Base-by-base conservation (phyloP, 2,888 invertebrate species). In the Pharmacophagus antenor region DNA sequence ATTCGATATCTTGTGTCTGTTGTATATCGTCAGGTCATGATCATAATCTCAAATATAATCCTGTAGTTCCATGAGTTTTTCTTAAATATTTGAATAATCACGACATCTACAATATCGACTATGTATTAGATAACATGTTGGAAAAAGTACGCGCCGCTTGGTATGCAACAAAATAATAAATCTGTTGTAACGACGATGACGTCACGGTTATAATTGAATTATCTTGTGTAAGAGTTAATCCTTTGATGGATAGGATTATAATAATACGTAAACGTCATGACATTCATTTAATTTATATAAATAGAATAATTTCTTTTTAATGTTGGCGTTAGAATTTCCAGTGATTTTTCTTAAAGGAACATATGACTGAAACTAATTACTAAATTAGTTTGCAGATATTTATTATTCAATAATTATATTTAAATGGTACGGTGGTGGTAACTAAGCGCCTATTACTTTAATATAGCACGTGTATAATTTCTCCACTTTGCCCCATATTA, bases 101-200 rank as follows among this genome's bases (percentile, higher is more conserved):
- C 10, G 1, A 1, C 22, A 10, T 0, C n/a, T 27, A 51, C 8
- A 20, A 18, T 7, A 10, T 46, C 37, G 0, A n/a, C 52, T 51
- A 12, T 17, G 31, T 15, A 10, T 22, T 7, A n/a, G 66, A 67
- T 67, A 65, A 66, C 25, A 41, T 61, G 58, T 41, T 50, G 3
- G 6, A 7, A 56, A 63, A 62, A 57, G 15, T 31, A 27, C 49
- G 12, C 37, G 7, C 56, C 6, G 10, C 1, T 17, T 17, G 21
- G 8, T 54, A 22, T 58, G 27, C 2, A 21, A 31, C 22, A 22
- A 15, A 17, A 23, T 22, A 6, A 10, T 22, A 18, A 48, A 48
- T 18, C 12, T 18, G 17, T 12, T 17, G 1, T 21, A 12, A 15
- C n/a, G 21, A 4, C 22, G 10, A 22, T 54, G 55, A 56, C 48